Base-by-base conservation (phyloP, 2,797 vertebrate species). In the Pseudotriccus pelzelni region DNA sequence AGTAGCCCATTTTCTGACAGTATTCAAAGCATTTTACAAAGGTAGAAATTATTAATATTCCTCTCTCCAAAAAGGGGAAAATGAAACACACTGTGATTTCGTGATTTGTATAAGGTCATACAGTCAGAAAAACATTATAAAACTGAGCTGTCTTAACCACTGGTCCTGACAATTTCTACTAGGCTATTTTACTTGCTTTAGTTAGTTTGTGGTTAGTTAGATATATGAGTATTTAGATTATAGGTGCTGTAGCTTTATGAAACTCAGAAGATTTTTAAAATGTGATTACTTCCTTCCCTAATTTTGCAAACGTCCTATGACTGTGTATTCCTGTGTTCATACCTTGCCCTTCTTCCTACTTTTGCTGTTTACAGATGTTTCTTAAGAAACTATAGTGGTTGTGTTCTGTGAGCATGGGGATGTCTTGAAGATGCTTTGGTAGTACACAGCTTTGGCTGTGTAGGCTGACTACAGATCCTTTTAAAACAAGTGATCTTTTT, bases 11-110 rank as follows among this genome's bases (percentile, higher is more conserved):
- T 93, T 90, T 34, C 80, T 59, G 63, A 58, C 36, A 64, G 14
- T 90, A 82, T 88, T 93, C 52, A 90, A 94, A 93, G 34, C 59
- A n/a, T 92, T 96, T 94, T 72, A 32, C 44, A 77, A 93, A 70
- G 30, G 56, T 60, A 69, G 63, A 86, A 90, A 83, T 90, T 83
- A 85, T 86, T 92, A 91, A 64, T 59, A 73, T 88, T 75, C 41
- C 27, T 80, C 50, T 91, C 24, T 82, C 44, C 32, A 62, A 50
- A 84, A 77, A 56, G 27, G 22, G 20, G 22, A 43, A 76, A 73
- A 77, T 81, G 72, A 93, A 84, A 70, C 39, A 77, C 14, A 6
- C 9, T 84, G 55, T 67, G 70, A 72, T 95, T 87, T 79, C 1
- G 2, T 74, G 67, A 93, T 90, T 87, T 89, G 39, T 69, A 39